A percentile compares a stretch with the other conserved stretches of the same genome.
Evolutionary conservation across 1,140 invertebrate genomes (phyloP).

Genomic region (Scaptomyza hsui): DNA sequence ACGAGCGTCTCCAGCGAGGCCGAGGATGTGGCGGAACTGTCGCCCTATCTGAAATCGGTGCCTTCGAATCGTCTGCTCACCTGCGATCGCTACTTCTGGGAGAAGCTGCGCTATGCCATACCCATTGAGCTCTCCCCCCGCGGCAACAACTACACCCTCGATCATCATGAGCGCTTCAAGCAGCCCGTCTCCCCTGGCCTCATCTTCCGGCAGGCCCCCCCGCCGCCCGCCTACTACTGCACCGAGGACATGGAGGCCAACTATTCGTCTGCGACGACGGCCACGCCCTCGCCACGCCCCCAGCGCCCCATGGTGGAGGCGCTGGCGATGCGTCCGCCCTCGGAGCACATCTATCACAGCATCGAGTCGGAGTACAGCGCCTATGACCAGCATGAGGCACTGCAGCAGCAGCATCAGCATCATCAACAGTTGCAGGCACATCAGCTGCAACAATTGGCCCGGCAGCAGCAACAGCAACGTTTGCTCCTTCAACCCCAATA

Average conservation of each 20-base stretch:
- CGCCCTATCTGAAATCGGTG: conserved; percentile 94
- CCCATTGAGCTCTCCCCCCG: conserved; percentile 86
- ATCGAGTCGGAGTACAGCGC: conserved; percentile 92
- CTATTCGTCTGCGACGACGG: conserved; percentile 87
- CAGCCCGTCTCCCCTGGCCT: conserved; percentile 82
- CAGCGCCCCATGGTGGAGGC: conserved; percentile 79
- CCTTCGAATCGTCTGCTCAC: conserved; percentile 91
- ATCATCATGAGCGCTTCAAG: conserved; percentile 84
- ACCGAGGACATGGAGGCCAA: conserved; percentile 86
- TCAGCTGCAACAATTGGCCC: conserved; percentile 65
- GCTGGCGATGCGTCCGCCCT: conserved; percentile 87
- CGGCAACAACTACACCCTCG: conserved; percentile 84
- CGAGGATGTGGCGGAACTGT: conserved; percentile 93
- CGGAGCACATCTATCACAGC: conserved; percentile 94
- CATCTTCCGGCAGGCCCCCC: conserved; percentile 82
- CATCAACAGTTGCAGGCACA: conserved; percentile 55
- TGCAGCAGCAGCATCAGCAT: conserved; percentile 63
- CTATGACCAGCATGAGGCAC: conserved; percentile 79
- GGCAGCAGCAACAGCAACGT: conserved; percentile 62
- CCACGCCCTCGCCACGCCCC: conserved; percentile 87
- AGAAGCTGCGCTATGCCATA: conserved; percentile 94
- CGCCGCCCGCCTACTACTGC: conserved; percentile 84
- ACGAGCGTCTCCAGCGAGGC: conserved; percentile 90
- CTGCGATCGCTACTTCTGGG: conserved; percentile 96
- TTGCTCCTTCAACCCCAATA: conserved; percentile 66